Conservation (phyloP, 2,888 invertebrate species). For the Eupeodes luniger region DNA sequence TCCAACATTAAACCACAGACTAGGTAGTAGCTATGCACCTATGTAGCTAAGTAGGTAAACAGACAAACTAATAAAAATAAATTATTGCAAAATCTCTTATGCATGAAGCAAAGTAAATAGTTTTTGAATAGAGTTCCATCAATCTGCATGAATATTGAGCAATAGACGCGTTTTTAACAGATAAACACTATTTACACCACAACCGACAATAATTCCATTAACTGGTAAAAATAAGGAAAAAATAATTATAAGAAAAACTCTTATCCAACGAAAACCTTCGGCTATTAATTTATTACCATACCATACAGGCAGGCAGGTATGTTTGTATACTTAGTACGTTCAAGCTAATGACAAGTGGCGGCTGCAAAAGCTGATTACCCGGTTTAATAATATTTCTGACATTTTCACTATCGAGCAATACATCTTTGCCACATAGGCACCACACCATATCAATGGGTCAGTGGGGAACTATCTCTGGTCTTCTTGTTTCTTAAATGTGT, state of each 20-base stretch:
- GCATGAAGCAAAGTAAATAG: slow-evolving; percentile 32
- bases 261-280: slow-evolving; percentile 56
- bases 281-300: slow-evolving; percentile 55
- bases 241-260: neutral
- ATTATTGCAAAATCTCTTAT: slow-evolving; percentile 60
- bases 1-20: slow-evolving; percentile 13
- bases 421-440: slow-evolving; percentile 14
- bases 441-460: slow-evolving; percentile 47
- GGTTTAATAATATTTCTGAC: slow-evolving; percentile 59
- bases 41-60: neutral
- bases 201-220: slow-evolving; percentile 48
- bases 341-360: slow-evolving; percentile 49
- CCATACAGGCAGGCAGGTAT: neutral
- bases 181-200: slow-evolving; percentile 20
- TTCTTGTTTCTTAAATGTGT: slow-evolving; percentile 5
- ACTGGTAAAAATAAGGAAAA: slow-evolving; percentile 8
- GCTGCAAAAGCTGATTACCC: slow-evolving; percentile 54
- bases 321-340: neutral
- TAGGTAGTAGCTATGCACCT: too few relatives aligned
- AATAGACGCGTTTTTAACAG: slow-evolving; percentile 57
- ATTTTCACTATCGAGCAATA: slow-evolving; percentile 46
- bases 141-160: slow-evolving; percentile 49
- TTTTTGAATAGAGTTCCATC: slow-evolving; percentile 59
- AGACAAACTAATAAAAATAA: slow-evolving; percentile 66
- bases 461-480: slow-evolving; percentile 44